Evolutionary conservation across 2,113 vertebrate genomes (phyloP).

Genomic region (Thalassarche chlororhynchos): DNA sequence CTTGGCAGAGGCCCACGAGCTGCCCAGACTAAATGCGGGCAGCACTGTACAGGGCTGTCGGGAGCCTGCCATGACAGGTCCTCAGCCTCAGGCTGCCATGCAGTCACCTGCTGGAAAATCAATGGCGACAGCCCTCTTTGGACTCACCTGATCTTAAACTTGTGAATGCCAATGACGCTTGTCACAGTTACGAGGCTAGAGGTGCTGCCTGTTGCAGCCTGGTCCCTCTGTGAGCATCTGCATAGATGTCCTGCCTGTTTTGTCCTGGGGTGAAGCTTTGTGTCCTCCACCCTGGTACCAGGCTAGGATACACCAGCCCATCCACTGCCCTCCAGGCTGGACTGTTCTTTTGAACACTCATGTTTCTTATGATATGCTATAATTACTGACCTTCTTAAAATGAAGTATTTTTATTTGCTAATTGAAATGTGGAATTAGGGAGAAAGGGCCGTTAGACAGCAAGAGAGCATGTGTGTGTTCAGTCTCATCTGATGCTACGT

Average conservation of each 20-base stretch:
- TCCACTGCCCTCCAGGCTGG: neutral
- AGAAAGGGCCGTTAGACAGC: neutral
- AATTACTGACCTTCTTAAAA: neutral
- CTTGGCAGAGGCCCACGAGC: fast-evolving
- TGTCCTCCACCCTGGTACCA: neutral
- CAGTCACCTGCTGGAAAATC: neutral
- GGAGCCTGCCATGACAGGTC: neutral
- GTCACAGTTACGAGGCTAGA: neutral
- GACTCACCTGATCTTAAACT: neutral
- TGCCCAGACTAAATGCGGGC: fast-evolving
- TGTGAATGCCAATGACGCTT: neutral
- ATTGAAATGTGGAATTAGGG: neutral
- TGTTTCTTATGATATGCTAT: neutral
- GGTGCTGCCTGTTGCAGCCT: neutral
- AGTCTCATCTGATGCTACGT: neutral
- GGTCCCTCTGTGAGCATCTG: neutral
- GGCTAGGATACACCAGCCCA: neutral
- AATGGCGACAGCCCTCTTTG: neutral
- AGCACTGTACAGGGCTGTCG: neutral
- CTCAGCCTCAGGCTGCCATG: neutral
- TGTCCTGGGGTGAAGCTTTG: neutral
- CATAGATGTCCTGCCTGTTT: neutral
- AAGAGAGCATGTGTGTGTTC: fast-evolving
- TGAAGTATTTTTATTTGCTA: neutral
- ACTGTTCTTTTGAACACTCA: neutral